Conservation (phyloP, 1,140 invertebrate species). For the Ganaspis sp. region DNA sequence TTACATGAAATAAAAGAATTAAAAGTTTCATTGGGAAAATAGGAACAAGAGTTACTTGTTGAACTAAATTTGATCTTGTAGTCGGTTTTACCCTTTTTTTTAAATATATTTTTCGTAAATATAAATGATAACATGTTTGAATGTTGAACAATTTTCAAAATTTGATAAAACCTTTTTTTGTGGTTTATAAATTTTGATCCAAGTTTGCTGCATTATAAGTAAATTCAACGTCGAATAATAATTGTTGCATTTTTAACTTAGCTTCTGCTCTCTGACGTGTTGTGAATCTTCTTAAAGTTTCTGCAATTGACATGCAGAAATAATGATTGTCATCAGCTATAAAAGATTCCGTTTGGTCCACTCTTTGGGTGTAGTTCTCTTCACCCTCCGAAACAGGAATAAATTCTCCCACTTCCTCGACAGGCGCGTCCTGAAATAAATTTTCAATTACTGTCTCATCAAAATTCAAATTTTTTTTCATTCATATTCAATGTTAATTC, state of each 20-base stretch:
- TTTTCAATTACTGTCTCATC: background rate
- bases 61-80: too few relatives aligned
- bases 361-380: constrained; percentile 17
- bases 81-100: too few relatives aligned
- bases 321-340: constrained; percentile 36
- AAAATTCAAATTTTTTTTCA: too few relatives aligned
- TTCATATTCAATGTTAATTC: too few relatives aligned
- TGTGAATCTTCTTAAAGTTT: constrained; percentile 36
- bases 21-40: too few relatives aligned
- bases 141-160: background rate
- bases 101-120: too few relatives aligned
- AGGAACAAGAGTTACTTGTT: too few relatives aligned
- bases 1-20: too few relatives aligned
- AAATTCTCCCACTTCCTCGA: constrained; percentile 31
- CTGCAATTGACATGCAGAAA: constrained; percentile 40
- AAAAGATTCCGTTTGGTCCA: constrained; percentile 26
- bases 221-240: constrained; percentile 39
- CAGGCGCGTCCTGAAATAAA: constrained; percentile 13
- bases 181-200: background rate
- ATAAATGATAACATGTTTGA: background rate
- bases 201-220: background rate
- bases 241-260: constrained; percentile 40
- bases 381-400: constrained; percentile 32
- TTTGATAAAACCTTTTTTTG: background rate
- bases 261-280: constrained; percentile 37